Percentiles rank a stretch among this genome's conserved stretches.
These are phyloP conservation scores for Bambusicola thoracicus DNA, from an alignment of 2,113 vertebrate genomes.

Conservation along the genomic window DNA sequence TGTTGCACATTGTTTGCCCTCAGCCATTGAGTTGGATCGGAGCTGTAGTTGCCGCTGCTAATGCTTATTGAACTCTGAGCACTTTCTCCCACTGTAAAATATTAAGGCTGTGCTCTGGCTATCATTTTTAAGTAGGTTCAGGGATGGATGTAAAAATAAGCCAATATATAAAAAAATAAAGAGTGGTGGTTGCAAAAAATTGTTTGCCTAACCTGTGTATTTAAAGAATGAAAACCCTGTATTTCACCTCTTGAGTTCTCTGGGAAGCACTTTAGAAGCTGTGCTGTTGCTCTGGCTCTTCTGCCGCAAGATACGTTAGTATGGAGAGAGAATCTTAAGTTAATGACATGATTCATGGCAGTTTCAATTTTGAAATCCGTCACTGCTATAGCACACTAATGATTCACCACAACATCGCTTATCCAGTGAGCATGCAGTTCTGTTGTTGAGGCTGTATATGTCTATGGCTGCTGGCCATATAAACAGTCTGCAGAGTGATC, in stretches of 20 bases:
- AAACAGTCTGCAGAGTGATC: background rate
- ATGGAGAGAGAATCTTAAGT: background rate
- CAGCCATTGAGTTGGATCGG: fast-evolving
- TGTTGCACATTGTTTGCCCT: background rate
- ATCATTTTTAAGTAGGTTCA: background rate
- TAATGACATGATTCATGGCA: constrained; percentile 12
- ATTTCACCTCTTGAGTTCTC: background rate
- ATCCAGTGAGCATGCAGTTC: background rate
- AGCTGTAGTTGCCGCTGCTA: background rate
- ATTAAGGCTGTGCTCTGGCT: background rate
- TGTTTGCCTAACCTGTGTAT: background rate
- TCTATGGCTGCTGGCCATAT: constrained; percentile 1
- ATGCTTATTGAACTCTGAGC: background rate
- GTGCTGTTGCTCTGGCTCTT: background rate
- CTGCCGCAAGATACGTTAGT: fast-evolving
- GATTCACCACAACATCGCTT: background rate
- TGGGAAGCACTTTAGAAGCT: background rate
- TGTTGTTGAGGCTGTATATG: background rate
- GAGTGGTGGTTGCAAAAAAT: background rate
- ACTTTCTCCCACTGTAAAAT: background rate
- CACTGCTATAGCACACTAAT: background rate
- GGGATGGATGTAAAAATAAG: background rate
- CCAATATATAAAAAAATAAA: background rate
- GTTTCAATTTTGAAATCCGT: constrained; percentile 1
- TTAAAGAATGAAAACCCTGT: background rate